Evolutionary conservation across 1,140 invertebrate genomes (phyloP), one percentile per base, ranked within the genome.

Genomic region (Cydia strobilella): DNA sequence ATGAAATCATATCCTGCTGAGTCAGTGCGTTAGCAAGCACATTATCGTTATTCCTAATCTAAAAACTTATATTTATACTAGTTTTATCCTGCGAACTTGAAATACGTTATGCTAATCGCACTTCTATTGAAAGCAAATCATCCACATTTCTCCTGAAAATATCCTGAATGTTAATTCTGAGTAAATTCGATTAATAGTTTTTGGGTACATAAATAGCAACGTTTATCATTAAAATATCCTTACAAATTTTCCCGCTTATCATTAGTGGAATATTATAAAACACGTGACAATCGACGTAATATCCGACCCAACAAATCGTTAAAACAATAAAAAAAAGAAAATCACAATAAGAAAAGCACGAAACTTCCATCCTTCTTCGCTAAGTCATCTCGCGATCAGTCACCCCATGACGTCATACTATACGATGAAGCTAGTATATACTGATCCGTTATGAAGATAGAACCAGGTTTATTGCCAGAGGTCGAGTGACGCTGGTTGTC

Each of bases 401-500:
- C 20, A 69, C 65, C 65, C 65, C 65, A 18, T 69, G 65, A 69
- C 65, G 65, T 69, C 65, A 69, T 31, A 23, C 18, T 9, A 15
- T 45, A 45, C 62, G 2, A 59, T 10, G 35, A 6, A 27, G n/a
- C 65, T 23, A 18, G n/a, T 35, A 42, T 39, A 69, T 9, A 9
- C 1, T 39, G 65, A 69, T 23, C 54, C 54, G 18, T 23, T 23
- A 59, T 10, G 54, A 59, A 59, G 18, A 20, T 20, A 54, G 45
- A 6, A 1, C 20, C 20, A 20, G 20, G 54, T 59, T 59, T 59
- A 23, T 59, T 23, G 10, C 20, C 7, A 23, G 66, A 74, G 76
- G 42, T 76, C 77, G 62, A 15, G 15, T 10, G 72, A 76, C 12
- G 71, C 74, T 79, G 79, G 77, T 77, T 66, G 45, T 76, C 76